These are phyloP conservation scores for Archips xylosteana DNA, from an alignment of 2,888 invertebrate species.

Conservation along the genomic window DNA sequence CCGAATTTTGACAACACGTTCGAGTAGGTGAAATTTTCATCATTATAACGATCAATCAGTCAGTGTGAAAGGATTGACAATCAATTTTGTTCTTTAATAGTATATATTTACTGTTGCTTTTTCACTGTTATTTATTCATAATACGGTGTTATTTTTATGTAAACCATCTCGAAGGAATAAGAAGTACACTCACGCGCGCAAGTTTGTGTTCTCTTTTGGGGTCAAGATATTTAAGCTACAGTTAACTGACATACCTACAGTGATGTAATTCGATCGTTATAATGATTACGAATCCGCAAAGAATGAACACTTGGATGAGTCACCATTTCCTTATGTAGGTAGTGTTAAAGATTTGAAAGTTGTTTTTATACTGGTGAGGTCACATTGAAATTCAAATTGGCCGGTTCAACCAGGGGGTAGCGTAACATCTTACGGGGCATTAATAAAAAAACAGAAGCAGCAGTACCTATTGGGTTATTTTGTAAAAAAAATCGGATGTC, in stretches of 20 bases:
- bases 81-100: neutral
- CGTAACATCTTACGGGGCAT: no score
- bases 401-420: no score
- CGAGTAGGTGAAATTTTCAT: slow-evolving; percentile 4
- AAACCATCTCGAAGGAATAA: neutral
- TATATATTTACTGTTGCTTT: neutral
- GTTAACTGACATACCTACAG: slow-evolving; percentile 32
- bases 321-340: slow-evolving; percentile 34
- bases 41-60: slow-evolving; percentile 13
- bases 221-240: slow-evolving; percentile 36
- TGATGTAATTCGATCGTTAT: slow-evolving; percentile 37
- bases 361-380: neutral
- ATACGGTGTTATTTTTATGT: neutral
- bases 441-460: no score
- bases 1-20: slow-evolving; percentile 1
- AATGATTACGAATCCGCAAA: slow-evolving; percentile 34
- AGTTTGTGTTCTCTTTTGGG: slow-evolving; percentile 35
- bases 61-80: neutral
- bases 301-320: slow-evolving; percentile 37
- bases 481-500: no score
- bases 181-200: slow-evolving; percentile 36
- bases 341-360: neutral
- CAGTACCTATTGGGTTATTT: no score
- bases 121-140: neutral
- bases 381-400: neutral